Percentiles rank a stretch among this genome's conserved stretches.
Evolutionary conservation across 2,888 invertebrate genomes (phyloP).

Genomic region (Oligia fasciuncula): DNA sequence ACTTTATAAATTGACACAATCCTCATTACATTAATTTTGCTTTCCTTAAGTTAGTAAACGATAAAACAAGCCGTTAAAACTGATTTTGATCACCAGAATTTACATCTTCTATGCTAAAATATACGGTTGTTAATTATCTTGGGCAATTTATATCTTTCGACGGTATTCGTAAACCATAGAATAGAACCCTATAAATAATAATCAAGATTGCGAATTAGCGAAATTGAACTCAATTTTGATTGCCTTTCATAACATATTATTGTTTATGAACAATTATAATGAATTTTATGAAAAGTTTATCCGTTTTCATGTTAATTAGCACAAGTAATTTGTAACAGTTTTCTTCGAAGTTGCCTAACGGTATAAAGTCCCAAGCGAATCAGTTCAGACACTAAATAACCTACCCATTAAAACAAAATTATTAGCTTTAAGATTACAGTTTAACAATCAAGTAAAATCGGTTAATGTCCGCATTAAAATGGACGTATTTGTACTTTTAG

Average conservation of each 20-base stretch:
- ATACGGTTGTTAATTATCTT: slow-evolving; percentile 60
- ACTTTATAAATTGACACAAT: slow-evolving; percentile 72
- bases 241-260: slow-evolving; percentile 58
- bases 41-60: slow-evolving; percentile 65
- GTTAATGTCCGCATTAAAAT: slow-evolving; percentile 66
- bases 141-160: slow-evolving; percentile 65
- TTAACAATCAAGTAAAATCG: slow-evolving; percentile 70
- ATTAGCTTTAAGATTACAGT: slow-evolving; percentile 64
- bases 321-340: slow-evolving; percentile 38
- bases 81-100: slow-evolving; percentile 62
- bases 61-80: slow-evolving; percentile 57
- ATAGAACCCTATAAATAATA: slow-evolving; percentile 61
- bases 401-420: slow-evolving; percentile 68
- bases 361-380: slow-evolving; percentile 61
- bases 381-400: slow-evolving; percentile 63
- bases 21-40: slow-evolving; percentile 65
- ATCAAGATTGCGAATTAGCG: slow-evolving; percentile 55
- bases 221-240: slow-evolving; percentile 57
- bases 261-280: slow-evolving; percentile 59
- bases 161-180: slow-evolving; percentile 53
- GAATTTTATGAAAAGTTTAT: slow-evolving; percentile 40
- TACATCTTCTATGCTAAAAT: slow-evolving; percentile 60
- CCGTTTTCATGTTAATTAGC: slow-evolving; percentile 39
- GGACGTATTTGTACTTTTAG: slow-evolving; percentile 35
- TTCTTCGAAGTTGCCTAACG: slow-evolving; percentile 58